Percentiles rank a stretch among this genome's conserved stretches.
Evolutionary conservation across 1,140 invertebrate genomes (phyloP).

Genomic region (Idris sp.): DNA sequence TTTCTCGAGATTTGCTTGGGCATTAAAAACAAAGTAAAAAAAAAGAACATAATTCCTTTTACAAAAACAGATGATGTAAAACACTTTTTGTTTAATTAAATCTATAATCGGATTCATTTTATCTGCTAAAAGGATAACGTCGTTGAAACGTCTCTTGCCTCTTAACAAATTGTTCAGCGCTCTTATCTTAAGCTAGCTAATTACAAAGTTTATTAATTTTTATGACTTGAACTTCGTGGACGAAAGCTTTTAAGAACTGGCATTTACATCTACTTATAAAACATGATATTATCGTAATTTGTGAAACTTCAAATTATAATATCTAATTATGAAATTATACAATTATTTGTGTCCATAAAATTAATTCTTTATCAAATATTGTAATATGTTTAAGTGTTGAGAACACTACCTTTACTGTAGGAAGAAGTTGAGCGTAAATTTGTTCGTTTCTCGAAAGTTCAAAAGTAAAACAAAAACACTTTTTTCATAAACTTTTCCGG

Average conservation of each 20-base stretch:
- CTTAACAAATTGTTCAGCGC: constrained; percentile 32
- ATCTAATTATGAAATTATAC: neutral
- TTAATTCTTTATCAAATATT: no score
- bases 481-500: no score
- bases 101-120: constrained; percentile 15
- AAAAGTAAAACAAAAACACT: no score
- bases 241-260: constrained; percentile 25
- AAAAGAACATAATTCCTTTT: neutral
- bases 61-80: constrained; percentile 16
- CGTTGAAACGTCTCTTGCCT: constrained; percentile 1
- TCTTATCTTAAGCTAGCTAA: constrained; percentile 34
- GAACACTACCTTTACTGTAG: no score
- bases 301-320: constrained; percentile 10
- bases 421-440: no score
- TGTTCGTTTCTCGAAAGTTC: no score
- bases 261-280: constrained; percentile 34
- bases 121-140: constrained; percentile 23
- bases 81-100: constrained; percentile 25
- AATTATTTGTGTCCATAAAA: no score
- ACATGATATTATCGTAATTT: constrained; percentile 7
- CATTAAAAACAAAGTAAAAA: neutral
- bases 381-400: no score
- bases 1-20: neutral
- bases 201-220: constrained; percentile 45
- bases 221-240: constrained; percentile 26